A percentile compares a stretch with the other conserved stretches of the same genome.
Conservation (phyloP, 2,797 vertebrate species). For the Knipowitschia caucasica region DNA sequence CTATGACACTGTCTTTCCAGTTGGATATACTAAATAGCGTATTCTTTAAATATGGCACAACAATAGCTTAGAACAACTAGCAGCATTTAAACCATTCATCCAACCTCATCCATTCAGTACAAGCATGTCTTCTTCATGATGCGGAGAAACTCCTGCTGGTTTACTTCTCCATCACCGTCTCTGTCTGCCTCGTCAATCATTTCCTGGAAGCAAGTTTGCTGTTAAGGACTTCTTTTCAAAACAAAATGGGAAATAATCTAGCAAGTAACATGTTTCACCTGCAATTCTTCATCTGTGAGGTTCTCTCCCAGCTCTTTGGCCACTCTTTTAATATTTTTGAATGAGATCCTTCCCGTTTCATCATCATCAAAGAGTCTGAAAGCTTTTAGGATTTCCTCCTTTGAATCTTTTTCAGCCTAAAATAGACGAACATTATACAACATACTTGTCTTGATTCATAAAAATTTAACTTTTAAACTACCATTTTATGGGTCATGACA, state of each 20-base stretch:
- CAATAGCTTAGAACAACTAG: conserved; percentile 35
- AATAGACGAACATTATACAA: no score
- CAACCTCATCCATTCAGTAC: conserved; percentile 71
- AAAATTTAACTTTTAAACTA: no score
- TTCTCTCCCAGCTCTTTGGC: conserved; percentile 92
- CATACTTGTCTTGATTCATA: no score
- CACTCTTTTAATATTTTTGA: conserved; percentile 89
- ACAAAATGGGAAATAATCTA: no score
- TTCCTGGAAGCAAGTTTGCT: conserved; percentile 75
- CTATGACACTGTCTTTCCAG: conserved; percentile 18
- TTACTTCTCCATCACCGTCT: conserved; percentile 92
- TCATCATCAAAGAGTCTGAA: conserved; percentile 94
- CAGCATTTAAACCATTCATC: conserved; percentile 36
- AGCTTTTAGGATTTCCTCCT: conserved; percentile 95
- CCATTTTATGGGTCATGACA: conserved; percentile 96
- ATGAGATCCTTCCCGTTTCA: conserved; percentile 94
- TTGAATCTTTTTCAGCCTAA: conserved; percentile 93
- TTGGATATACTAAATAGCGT: conserved; percentile 7
- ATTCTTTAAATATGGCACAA: conserved; percentile 31
- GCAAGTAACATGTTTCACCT: conserved; percentile 76
- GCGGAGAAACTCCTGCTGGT: conserved; percentile 90
- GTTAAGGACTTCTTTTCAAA: no score
- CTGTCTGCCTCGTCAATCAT: conserved; percentile 94
- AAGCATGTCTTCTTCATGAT: conserved; percentile 97
- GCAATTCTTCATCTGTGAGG: conserved; percentile 91